Conservation (phyloP, 2,113 vertebrate genomes). For the Pangasianodon gigas region DNA sequence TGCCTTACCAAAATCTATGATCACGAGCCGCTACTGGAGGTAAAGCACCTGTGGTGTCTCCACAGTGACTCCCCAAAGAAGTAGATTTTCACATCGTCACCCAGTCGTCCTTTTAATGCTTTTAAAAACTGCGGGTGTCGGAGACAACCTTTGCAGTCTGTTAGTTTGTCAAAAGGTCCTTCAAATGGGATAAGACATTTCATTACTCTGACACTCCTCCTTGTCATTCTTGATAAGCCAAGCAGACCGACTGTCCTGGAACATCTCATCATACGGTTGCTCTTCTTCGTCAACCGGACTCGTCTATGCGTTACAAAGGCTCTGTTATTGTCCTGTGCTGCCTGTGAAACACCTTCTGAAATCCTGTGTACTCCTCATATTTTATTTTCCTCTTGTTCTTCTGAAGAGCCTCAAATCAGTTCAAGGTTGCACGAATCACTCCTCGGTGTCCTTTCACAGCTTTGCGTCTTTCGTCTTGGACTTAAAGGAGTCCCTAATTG, state of each 20-base stretch:
- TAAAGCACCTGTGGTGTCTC: not conserved
- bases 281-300: conserved; percentile 38
- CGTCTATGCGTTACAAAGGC: conserved; percentile 21
- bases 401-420: conserved; percentile 1
- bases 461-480: conserved; percentile 58
- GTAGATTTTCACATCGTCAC: conserved; percentile 54
- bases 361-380: not conserved
- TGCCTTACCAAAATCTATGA: not conserved
- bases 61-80: conserved; percentile 40
- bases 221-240: conserved; percentile 52
- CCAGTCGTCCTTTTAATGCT: conserved; percentile 33
- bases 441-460: conserved; percentile 51
- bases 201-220: conserved; percentile 53
- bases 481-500: conserved; percentile 74
- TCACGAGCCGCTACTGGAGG: not conserved
- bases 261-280: conserved; percentile 46
- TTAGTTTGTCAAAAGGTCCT: conserved; percentile 41
- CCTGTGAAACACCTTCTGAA: not conserved
- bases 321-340: not conserved
- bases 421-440: not conserved
- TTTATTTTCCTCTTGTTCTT: not conserved
- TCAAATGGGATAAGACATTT: conserved; percentile 56
- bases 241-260: conserved; percentile 19
- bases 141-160: conserved; percentile 21
- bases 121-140: conserved; percentile 3